A percentile compares a stretch with the other conserved stretches of the same genome.
These are phyloP conservation scores for Xiphydria camelus DNA, from an alignment of 2,888 invertebrate species.

Conservation along the genomic window DNA sequence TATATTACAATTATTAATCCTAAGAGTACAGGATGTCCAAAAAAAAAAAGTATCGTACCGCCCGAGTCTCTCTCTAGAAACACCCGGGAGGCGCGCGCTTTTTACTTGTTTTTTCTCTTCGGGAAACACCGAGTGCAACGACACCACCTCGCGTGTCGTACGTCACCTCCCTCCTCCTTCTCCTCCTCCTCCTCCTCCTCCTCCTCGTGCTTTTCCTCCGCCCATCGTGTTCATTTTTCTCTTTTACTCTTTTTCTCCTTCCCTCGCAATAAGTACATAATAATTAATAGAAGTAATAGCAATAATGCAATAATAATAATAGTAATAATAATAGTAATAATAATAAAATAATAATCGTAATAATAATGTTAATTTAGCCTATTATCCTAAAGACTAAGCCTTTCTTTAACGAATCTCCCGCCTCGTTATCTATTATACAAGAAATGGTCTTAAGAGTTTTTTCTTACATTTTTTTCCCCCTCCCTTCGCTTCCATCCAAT, in stretches of 20 bases:
- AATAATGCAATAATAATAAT: conserved; percentile 28
- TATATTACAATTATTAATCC: conserved; percentile 48
- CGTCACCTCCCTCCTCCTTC: no score
- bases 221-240: no score
- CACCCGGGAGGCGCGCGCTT: neutral
- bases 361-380: conserved; percentile 33
- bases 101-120: neutral
- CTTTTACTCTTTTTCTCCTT: no score
- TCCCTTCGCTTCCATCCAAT: conserved; percentile 14
- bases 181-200: no score
- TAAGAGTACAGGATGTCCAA: conserved; percentile 32
- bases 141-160: no score
- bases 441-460: conserved; percentile 4
- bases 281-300: conserved; percentile 6
- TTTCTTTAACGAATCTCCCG: conserved; percentile 8
- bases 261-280: conserved; percentile 2
- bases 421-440: conserved; percentile 5
- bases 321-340: conserved; percentile 38
- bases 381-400: conserved; percentile 30
- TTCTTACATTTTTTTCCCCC: conserved; percentile 6
- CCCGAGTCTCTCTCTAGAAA: no score
- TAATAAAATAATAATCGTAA: conserved; percentile 39
- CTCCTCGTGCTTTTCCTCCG: no score
- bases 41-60: conserved; percentile 13
- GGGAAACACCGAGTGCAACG: no score